Evolutionary conservation across 2,113 vertebrate species (phyloP), one percentile per base, ranked within the genome.

Genomic region (Terrapene triunguis): DNA sequence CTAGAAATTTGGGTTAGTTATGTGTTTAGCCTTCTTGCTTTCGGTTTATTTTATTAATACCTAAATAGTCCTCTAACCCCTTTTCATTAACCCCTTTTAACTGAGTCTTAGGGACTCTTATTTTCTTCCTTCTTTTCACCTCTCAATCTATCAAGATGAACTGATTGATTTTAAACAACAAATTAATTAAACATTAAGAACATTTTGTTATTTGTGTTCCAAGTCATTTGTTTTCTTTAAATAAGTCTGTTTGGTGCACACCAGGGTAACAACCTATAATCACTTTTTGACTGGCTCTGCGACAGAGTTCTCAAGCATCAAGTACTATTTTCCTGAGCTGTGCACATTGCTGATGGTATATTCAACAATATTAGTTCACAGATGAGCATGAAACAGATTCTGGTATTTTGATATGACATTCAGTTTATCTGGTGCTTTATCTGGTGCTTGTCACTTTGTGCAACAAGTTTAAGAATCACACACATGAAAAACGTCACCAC

Each of bases 381-480:
- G 79, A 91, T 92, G 55, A 82, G 80, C 69, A 4, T 53, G 65
- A 90, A 93, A 38, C 4, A 38, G 22, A 82, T 74, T 54, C 65
- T 27, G 79, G 54, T 90, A 90, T 87, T 89, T 96, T 94, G 72
- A 88, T 42, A 74, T 72, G 96, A 72, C 76, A 85, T 59, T 89
- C 65, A 59, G 17, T 48, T 48, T 80, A 93, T 92, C 51, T 50
- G 80, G 92, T 25, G 87, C 54, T 76, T 76, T 89, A 65, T 84
- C 54, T 74, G 53, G 21, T 22, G 53, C 53, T 82, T 74, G 29
- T 48, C 88, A 72, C n/a, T 38, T 38, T 38, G n/a, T 38, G n/a
- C 62, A 35, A 16, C 8, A 38, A 72, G n/a, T 38, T 72, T 35
- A 59, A 59, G 57, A 10, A 27, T 57, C 55, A 57, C 55, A 10